Conservation (phyloP, 92 coral and sea anemone genomes). For the Epizoanthus ramosus region DNA sequence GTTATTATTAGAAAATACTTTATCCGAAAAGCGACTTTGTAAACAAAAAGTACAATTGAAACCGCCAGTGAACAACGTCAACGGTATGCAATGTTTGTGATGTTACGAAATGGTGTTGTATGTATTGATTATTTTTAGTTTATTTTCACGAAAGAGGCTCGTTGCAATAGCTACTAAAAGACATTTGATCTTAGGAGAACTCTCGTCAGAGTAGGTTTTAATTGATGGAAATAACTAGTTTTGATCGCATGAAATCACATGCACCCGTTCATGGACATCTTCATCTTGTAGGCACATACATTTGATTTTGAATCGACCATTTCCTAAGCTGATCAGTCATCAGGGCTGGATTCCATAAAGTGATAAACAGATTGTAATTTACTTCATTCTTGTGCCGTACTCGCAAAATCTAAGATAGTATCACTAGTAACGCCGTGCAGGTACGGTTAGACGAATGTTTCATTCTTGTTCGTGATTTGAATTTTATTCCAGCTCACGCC, state of each 20-base stretch:
- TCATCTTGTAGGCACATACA: neutral
- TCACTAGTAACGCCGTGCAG: neutral
- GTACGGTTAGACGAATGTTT: neutral
- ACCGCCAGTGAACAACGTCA: neutral
- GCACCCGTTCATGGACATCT: no score
- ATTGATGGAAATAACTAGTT: neutral
- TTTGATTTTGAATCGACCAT: neutral
- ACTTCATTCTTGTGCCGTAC: neutral
- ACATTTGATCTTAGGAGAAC: neutral
- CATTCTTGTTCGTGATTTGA: neutral
- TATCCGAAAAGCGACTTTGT: neutral
- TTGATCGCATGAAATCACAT: no score
- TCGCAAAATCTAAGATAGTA: neutral
- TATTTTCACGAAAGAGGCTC: neutral
- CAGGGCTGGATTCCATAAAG: neutral
- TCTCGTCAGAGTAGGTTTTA: neutral
- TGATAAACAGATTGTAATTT: neutral
- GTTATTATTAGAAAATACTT: neutral
- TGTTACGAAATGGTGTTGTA: no score
- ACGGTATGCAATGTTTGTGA: neutral
- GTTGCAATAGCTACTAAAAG: neutral
- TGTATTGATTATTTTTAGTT: neutral
- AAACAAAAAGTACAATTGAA: neutral
- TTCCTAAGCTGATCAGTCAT: conserved; percentile 11
- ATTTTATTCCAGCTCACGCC: conserved; percentile 4